Conservation (phyloP, 2,888 invertebrate species). For the Hedychridium roseum region DNA sequence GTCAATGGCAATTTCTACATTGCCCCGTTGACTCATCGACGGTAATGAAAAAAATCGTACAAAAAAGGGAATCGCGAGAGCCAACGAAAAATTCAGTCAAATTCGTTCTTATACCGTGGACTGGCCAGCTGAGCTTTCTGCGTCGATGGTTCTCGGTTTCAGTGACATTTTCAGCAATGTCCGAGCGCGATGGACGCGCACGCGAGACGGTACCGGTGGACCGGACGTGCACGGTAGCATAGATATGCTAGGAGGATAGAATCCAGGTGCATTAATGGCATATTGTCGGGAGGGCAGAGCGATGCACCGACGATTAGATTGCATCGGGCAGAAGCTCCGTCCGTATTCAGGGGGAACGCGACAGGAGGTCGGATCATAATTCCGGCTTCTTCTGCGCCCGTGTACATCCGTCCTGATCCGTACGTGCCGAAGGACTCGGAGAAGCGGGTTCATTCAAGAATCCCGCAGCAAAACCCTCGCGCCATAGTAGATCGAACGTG, state of each 20-base stretch:
- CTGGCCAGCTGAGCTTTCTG: too few species aligned
- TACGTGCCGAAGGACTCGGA: neutral
- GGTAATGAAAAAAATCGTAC: too few species aligned
- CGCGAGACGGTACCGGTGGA: slow-evolving; percentile 8
- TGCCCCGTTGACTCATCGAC: too few species aligned
- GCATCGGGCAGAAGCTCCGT: slow-evolving; percentile 12
- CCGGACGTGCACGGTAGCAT: slow-evolving; percentile 13
- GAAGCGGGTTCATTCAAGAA: slow-evolving; percentile 18
- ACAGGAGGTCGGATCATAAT: slow-evolving; percentile 31
- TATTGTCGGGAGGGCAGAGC: slow-evolving; percentile 9
- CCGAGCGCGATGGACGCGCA: neutral
- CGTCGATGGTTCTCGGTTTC: neutral
- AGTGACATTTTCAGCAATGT: neutral
- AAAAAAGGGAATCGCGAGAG: too few species aligned
- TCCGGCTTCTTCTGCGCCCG: slow-evolving; percentile 26
- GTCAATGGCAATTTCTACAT: too few species aligned
- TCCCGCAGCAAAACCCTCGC: neutral
- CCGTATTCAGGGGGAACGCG: slow-evolving; percentile 24
- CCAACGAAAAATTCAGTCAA: too few species aligned
- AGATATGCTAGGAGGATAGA: slow-evolving; percentile 18
- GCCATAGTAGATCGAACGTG: slow-evolving; percentile 30
- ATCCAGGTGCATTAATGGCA: slow-evolving; percentile 8
- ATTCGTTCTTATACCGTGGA: too few species aligned
- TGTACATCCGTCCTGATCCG: slow-evolving; percentile 12
- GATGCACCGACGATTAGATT: slow-evolving; percentile 26